Percentiles rank a stretch among this genome's conserved stretches.
phyloP scores from a whole-genome alignment of 1,140 invertebrate genomes.

The Reticulitermes speratus region DNA sequence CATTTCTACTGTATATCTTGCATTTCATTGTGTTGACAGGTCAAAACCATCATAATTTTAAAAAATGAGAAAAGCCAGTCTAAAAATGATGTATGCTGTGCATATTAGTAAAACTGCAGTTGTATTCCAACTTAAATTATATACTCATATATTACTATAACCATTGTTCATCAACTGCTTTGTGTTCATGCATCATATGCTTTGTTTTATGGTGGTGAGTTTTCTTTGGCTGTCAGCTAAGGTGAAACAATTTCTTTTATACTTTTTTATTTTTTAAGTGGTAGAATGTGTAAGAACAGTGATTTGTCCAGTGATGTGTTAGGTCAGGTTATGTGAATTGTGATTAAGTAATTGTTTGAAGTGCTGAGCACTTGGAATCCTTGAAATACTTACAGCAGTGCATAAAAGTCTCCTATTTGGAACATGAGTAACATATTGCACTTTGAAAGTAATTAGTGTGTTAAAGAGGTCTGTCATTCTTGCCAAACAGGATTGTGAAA shows the following conservation, averaged over 20 bases:
- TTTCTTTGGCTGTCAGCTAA: not conserved
- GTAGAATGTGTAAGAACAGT: not conserved
- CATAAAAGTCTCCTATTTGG: not conserved
- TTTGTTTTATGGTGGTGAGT: not conserved
- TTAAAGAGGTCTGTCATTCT: not conserved
- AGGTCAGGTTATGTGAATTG: not conserved
- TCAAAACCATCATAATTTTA: not conserved
- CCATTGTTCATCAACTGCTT: not conserved
- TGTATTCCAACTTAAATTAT: not conserved
- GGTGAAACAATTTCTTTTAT: constrained; percentile 8
- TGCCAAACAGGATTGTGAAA: not conserved
- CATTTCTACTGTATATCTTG: not conserved
- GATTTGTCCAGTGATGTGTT: constrained; percentile 3
- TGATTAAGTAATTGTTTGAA: not conserved
- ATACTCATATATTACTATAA: not conserved
- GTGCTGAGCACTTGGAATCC: not conserved
- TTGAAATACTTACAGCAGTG: not conserved
- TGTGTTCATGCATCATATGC: not conserved
- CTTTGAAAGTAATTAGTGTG: not conserved
- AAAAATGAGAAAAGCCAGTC: not conserved
- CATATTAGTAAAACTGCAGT: not conserved
- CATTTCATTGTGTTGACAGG: not conserved
- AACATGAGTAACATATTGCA: not conserved
- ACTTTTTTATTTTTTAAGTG: not conserved
- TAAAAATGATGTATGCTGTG: not conserved